Base-by-base conservation (phyloP, 2,797 vertebrate genomes). In the Lepilemur ruficaudatus region DNA sequence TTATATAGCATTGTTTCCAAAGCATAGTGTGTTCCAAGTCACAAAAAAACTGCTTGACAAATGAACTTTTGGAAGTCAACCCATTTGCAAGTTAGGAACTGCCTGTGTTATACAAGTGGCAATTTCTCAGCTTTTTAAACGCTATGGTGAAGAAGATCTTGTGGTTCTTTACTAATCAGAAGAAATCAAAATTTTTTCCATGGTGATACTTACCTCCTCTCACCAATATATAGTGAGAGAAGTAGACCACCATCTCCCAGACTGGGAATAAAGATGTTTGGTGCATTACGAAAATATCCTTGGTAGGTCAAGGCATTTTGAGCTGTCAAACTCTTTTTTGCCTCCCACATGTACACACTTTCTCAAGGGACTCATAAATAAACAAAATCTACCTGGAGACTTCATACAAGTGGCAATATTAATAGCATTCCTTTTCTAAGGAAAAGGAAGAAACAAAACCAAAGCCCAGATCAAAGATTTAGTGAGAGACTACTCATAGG, bases 51-150 rank as follows among this genome's bases (percentile, higher is more conserved):
- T 79, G 43, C 55, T 89, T 96, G 32, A 78, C 91, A 97, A 91
- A 89, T 80, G 12, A 93, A 95, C n/a, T 93, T 94, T 80, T 76
- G 57, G 35, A 93, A 93, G 55, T 91, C 52, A 95, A 93, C 8
- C 50, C 22, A n/a, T 69, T 91, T 96, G 38, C 25, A 95, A 89
- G 55, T 91, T 86, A 92, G 41, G 32, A 95, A 84, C 23, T 84
- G 13, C 43, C 70, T 91, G 63, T 85, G 35, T 89, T 93, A 95
- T n/a, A 2, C 13, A 69, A 85, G 41, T 95, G 38, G 63, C 28
- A 91, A 50, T 91, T 93, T 86, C 20, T 12, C 23, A 65, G 43
- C 17, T 80, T 91, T 97, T 92, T 69, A 87, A 95, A 88, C 12
- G 50, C 28, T 57, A 43, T 81, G 23, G 35, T 90, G 41, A 69